phyloP scores from a whole-genome alignment of 2,113 vertebrate genomes.

The Casuarius casuarius region DNA sequence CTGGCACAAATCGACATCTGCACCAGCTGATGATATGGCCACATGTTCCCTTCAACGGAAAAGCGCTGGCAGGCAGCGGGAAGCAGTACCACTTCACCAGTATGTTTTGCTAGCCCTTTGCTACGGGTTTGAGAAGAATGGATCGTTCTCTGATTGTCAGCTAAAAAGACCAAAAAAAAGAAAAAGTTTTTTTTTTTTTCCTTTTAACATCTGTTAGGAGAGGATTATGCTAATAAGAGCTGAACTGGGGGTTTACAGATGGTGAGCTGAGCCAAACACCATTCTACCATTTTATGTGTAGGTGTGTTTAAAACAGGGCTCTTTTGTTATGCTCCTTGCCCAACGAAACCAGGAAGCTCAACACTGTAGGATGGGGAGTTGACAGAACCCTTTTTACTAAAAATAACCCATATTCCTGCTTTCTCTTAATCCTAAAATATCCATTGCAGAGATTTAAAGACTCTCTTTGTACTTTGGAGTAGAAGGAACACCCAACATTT shows the following conservation, averaged over 20 bases:
- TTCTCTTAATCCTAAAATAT: neutral
- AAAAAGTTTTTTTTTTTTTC: neutral
- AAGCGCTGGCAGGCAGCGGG: neutral
- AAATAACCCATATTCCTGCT: neutral
- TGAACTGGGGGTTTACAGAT: neutral
- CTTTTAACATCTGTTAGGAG: neutral
- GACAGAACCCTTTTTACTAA: slow-evolving; percentile 7
- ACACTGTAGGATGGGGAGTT: neutral
- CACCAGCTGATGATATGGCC: neutral
- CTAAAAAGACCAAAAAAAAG: neutral
- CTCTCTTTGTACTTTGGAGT: neutral
- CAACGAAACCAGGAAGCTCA: slow-evolving; percentile 44
- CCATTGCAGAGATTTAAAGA: neutral
- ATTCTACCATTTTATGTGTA: neutral
- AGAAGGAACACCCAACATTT: neutral
- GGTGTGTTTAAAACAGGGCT: slow-evolving; percentile 31
- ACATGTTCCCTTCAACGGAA: neutral
- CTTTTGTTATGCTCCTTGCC: slow-evolving; percentile 37
- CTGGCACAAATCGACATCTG: neutral
- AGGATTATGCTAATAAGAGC: neutral
- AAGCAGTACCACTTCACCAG: neutral
- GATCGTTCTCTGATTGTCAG: neutral
- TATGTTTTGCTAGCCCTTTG: neutral
- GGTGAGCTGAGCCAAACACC: neutral
- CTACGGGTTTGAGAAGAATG: neutral